These are phyloP conservation scores for Lomographa bimaculata DNA, from an alignment of 2,888 invertebrate species.

Conservation along the genomic window DNA sequence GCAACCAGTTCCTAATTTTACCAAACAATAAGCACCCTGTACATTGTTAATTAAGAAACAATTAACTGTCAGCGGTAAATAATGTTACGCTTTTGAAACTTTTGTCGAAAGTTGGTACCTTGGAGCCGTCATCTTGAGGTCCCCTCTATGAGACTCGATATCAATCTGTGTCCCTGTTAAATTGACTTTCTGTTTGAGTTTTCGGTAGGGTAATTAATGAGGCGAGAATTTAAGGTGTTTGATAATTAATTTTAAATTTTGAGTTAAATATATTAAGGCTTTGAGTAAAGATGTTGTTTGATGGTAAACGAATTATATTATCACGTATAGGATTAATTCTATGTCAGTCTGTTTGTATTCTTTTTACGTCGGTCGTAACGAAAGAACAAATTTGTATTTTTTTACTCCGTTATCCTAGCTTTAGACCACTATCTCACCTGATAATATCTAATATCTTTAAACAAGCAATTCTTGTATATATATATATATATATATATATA, in stretches of 20 bases:
- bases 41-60: conserved; percentile 37
- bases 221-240: conserved; percentile 29
- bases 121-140: conserved; percentile 24
- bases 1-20: conserved; percentile 8
- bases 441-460: too few relatives aligned
- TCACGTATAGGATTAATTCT: too few relatives aligned
- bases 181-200: conserved; percentile 54
- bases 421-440: too few relatives aligned
- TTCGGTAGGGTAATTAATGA: conserved; percentile 48
- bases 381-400: too few relatives aligned
- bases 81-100: conserved; percentile 35
- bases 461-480: too few relatives aligned
- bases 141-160: neutral
- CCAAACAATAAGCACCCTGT: conserved; percentile 13
- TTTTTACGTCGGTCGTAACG: too few relatives aligned
- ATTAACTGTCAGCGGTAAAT: conserved; percentile 38
- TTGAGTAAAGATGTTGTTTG: too few relatives aligned
- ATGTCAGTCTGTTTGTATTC: too few relatives aligned
- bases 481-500: too few relatives aligned
- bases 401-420: too few relatives aligned
- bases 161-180: conserved; percentile 38
- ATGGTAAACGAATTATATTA: too few relatives aligned
- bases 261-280: conserved; percentile 7
- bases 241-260: conserved; percentile 21
- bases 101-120: conserved; percentile 25